Percentiles rank a stretch among this genome's conserved stretches.
Evolutionary conservation across 1,140 invertebrate genomes (phyloP).

Genomic region (Brachionus rubens): DNA sequence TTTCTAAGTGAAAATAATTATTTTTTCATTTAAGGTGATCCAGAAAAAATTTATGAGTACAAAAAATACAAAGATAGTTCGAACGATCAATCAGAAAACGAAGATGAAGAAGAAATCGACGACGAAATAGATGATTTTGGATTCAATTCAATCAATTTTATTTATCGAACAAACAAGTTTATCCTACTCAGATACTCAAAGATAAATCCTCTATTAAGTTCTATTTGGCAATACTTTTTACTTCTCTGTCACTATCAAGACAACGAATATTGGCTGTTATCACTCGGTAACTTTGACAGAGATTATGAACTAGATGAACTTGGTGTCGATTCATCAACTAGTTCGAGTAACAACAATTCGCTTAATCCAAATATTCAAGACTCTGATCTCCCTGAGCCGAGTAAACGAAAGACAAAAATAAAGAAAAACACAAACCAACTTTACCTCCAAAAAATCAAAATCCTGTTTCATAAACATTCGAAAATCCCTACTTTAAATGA

Average conservation of each 20-base stretch:
- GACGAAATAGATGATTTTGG: background rate
- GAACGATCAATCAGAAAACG: no score
- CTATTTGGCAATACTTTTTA: constrained; percentile 35
- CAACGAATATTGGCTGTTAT: constrained; percentile 19
- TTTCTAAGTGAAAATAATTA: no score
- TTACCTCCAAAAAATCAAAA: background rate
- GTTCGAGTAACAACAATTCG: constrained; percentile 28
- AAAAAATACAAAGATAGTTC: no score
- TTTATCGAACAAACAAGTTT: background rate
- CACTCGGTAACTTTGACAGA: background rate
- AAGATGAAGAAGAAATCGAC: no score
- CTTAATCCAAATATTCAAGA: background rate
- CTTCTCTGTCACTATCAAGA: background rate
- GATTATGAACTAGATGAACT: background rate
- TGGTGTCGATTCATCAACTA: background rate
- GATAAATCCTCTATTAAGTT: constrained; percentile 19
- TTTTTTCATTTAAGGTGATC: no score
- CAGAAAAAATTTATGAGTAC: no score
- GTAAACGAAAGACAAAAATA: background rate
- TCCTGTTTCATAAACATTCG: background rate
- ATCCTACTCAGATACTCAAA: constrained; percentile 24
- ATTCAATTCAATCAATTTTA: constrained; percentile 4
- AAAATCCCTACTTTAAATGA: constrained; percentile 30
- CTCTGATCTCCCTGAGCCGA: background rate
- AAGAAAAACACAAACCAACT: background rate